Evolutionary conservation across 2,888 invertebrate genomes (phyloP), one percentile per base, ranked within the genome.

Genomic region (Pardosa pseudoannulata): DNA sequence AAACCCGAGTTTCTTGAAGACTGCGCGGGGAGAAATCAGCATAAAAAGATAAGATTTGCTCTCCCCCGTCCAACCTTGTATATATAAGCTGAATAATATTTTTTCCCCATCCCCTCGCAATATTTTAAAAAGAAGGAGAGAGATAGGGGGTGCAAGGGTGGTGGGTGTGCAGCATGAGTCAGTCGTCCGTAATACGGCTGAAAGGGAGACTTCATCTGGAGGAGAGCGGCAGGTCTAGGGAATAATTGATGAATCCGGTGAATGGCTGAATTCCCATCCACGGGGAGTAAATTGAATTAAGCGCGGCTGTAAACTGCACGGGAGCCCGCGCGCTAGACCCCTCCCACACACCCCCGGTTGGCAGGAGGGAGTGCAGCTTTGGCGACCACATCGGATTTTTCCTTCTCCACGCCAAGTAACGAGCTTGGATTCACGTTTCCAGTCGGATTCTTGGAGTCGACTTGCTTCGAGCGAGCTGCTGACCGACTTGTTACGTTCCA

Each of bases 181-280:
- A 79, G 79, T 71, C 50, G 46, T 29, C 73, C 71, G 41, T 86
- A 86, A 86, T 86, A 86, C 70, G 70, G 85, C 79, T 86, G 85
- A 86, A 86, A 86, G 85, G 85, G 62, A 73, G 85, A 86, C 85
- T 86, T 86, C 85, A 86, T 86, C 85, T 86, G 79, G 62, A 5
- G 62, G 64, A 86, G 50, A 86, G 85, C 85, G 85, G 73, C 74
- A 56, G 85, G 62, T 41, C 65, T 64, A 19, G 39, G 64, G 85
- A 86, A 86, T 86, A 86, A 86, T 86, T 86, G 85, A 86, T 86
- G 85, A 86, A 86, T 32, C 56, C 85, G 74, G 85, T 79, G 85
- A 86, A 86, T 79, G 85, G 85, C 85, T 79, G 85, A 79, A 78
- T 78, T 74, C 85, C 79, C 85, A 79, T 86, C 85, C 85, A 79